Conservation (phyloP, 2,888 invertebrate species). For the Sphaeridia pumilis region DNA sequence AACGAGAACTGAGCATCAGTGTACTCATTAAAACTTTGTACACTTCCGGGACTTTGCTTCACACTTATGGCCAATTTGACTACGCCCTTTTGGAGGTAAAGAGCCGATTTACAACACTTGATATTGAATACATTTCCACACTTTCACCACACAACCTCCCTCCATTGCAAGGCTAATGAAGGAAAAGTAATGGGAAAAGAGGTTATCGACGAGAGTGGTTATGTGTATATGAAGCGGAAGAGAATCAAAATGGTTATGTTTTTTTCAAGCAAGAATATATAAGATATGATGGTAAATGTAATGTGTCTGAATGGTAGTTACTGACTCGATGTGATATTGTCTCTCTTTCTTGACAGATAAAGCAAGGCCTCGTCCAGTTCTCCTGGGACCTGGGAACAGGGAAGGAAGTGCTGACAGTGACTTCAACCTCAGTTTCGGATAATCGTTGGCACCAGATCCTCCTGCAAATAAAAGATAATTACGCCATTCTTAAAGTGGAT, state of each 20-base stretch:
- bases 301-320: too few relatives aligned
- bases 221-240: too few relatives aligned
- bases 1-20: constrained; percentile 65
- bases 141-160: too few relatives aligned
- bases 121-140: too few relatives aligned
- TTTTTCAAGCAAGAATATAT: too few relatives aligned
- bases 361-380: constrained; percentile 75
- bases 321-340: too few relatives aligned
- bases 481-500: constrained; percentile 32
- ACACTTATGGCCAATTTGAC: constrained; percentile 73
- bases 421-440: constrained; percentile 64
- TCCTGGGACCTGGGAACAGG: constrained; percentile 88
- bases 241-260: too few relatives aligned
- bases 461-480: constrained; percentile 34
- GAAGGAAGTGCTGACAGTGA: constrained; percentile 66
- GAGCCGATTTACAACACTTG: too few relatives aligned
- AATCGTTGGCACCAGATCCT: constrained; percentile 66
- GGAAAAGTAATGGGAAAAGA: too few relatives aligned
- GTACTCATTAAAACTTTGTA: constrained; percentile 71
- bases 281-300: too few relatives aligned
- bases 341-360: constrained; percentile 46
- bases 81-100: constrained; percentile 72
- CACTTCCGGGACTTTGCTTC: constrained; percentile 71
- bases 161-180: too few relatives aligned
- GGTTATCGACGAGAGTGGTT: too few relatives aligned